Evolutionary conservation across 2,797 vertebrate species (phyloP), one percentile per base, ranked within the genome.

Genomic region (Alca torda): DNA sequence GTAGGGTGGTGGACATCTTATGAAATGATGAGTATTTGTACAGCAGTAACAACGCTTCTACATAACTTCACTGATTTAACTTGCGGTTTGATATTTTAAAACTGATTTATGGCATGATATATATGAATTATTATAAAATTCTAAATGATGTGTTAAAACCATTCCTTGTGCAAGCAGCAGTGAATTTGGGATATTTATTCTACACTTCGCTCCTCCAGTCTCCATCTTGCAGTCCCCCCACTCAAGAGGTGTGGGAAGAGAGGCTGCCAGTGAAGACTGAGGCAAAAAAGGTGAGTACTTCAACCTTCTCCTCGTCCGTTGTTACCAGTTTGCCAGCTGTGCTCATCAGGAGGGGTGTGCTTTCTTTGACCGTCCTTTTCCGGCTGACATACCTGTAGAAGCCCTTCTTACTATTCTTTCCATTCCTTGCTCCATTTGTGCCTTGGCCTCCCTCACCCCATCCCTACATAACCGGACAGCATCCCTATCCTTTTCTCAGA

Each of bases 41-140:
- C 37, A 68, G 64, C 65, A 72, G 21, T 1, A 45, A 84, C 54
- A 54, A 56, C 43, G 65, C 69, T 53, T 25, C 46, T 30, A 1
- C 0, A 2, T 18, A 75, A 60, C 37, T 39, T 51, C 50, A 37
- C 5, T 57, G 24, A 59, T 30, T 13, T 12, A 54, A 68, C 23
- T 41, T 48, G 13, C 10, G 16, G 3, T 73, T 39, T 41, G 39
- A 23, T 60, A 30, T 39, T 60, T 67, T 23, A 73, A 59, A 70
- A 61, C 5, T 39, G 18, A 82, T 82, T 41, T 45, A 18, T 43
- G 7, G 18, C 0, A 0, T 25, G 3, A 68, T 56, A 41, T n/a
- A 31, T 17, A 48, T 26, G 0, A 3, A 79, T 73, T 73, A 33
- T 28, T 68, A 63, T 3, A 35, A 64, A 75, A 48, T 64, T 64